Percentiles rank a stretch among this genome's conserved stretches.
These are phyloP conservation scores for Tachyglossus aculeatus DNA, from an alignment of 2,797 vertebrate genomes.

Conservation along the genomic window DNA sequence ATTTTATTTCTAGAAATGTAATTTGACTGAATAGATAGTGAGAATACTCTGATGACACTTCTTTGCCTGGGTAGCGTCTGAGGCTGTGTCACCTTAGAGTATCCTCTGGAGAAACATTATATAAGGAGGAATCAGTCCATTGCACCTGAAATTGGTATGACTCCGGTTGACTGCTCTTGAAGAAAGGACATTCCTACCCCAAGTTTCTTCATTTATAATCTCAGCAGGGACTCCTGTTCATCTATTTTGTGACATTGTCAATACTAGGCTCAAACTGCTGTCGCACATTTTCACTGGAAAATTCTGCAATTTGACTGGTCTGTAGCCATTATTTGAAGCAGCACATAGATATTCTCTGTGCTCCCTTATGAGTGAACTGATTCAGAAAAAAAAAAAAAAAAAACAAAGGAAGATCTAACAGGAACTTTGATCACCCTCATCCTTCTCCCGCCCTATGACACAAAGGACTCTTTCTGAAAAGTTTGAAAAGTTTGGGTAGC, in stretches of 20 bases:
- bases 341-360: not conserved
- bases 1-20: not conserved
- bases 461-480: not conserved
- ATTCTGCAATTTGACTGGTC: not conserved
- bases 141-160: not conserved
- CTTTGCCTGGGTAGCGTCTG: not conserved
- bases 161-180: not conserved
- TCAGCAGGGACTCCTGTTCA: not conserved
- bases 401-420: no score
- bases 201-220: not conserved
- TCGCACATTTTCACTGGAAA: not conserved
- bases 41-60: no score
- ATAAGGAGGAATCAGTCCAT: not conserved
- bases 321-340: not conserved
- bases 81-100: not conserved
- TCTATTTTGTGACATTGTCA: not conserved
- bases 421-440: no score
- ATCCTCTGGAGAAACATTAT: not conserved
- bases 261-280: not conserved
- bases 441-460: not conserved
- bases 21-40: not conserved
- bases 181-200: not conserved
- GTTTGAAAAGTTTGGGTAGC: not conserved
- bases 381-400: not conserved
- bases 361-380: not conserved